phyloP scores from a whole-genome alignment of 1,140 invertebrate genomes.

The Hycleus phaleratus region DNA sequence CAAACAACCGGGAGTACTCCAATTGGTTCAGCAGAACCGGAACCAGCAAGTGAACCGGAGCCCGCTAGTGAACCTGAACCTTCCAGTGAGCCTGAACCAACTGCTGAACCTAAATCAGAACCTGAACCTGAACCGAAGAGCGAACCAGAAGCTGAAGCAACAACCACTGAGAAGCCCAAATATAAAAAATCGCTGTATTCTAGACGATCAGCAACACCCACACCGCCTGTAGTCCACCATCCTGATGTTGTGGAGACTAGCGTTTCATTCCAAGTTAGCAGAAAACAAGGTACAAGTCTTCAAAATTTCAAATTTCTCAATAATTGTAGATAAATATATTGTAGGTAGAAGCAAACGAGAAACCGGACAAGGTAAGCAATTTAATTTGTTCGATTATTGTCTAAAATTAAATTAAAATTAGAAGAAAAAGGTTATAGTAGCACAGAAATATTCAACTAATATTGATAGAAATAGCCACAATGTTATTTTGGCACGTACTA shows the following conservation, averaged over 20 bases:
- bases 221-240: conserved; percentile 18
- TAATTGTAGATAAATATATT: neutral
- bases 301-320: neutral
- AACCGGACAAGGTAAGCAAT: neutral
- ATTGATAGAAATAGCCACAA: neutral
- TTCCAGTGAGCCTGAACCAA: conserved; percentile 38
- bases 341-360: conserved; percentile 2
- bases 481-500: conserved; percentile 8
- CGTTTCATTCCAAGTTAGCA: conserved; percentile 51
- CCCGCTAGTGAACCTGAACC: conserved; percentile 38
- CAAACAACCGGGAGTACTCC: conserved; percentile 25
- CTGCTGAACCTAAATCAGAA: neutral
- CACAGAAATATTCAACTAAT: too few species aligned
- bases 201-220: conserved; percentile 40
- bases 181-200: conserved; percentile 39
- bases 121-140: conserved; percentile 23
- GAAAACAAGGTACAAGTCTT: conserved; percentile 43
- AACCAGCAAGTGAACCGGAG: conserved; percentile 35
- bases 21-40: conserved; percentile 30
- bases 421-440: too few species aligned
- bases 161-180: conserved; percentile 28
- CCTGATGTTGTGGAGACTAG: conserved; percentile 50
- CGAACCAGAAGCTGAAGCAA: conserved; percentile 9
- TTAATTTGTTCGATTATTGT: neutral
- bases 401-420: neutral